These are phyloP conservation scores for Blastobasis lacticolella DNA, from an alignment of 2,888 invertebrate species.

Conservation along the genomic window DNA sequence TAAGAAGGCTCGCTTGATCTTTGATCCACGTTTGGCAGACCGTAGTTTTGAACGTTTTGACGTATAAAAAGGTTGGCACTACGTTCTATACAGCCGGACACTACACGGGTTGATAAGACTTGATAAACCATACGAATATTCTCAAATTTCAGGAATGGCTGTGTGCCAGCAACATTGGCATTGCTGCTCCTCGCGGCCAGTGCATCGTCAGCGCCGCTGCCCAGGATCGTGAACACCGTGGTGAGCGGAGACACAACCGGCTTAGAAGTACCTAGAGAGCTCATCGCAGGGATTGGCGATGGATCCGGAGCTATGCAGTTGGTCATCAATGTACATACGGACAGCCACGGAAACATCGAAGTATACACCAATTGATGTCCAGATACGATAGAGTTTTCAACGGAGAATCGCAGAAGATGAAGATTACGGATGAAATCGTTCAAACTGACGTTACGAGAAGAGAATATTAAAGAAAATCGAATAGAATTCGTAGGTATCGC, in stretches of 20 bases:
- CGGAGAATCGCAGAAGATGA: neutral
- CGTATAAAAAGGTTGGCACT: too few relatives aligned
- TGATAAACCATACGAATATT: neutral
- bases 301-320: conserved; percentile 53
- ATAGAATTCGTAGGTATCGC: too few relatives aligned
- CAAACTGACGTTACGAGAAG: too few relatives aligned
- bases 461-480: too few relatives aligned
- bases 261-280: conserved; percentile 49
- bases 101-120: too few relatives aligned
- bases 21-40: neutral
- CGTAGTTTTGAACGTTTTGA: too few relatives aligned
- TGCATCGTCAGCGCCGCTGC: conserved; percentile 37
- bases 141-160: conserved; percentile 36
- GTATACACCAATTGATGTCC: conserved; percentile 43
- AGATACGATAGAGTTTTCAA: neutral
- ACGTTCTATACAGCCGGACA: too few relatives aligned
- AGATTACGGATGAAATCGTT: too few relatives aligned
- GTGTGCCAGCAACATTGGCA: conserved; percentile 21
- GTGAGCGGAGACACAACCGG: conserved; percentile 55
- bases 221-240: conserved; percentile 27
- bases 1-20: neutral
- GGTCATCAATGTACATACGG: conserved; percentile 59
- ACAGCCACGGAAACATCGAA: conserved; percentile 59
- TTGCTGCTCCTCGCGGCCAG: conserved; percentile 25
- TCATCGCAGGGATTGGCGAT: conserved; percentile 41